A percentile compares a stretch with the other conserved stretches of the same genome.
phyloP scores from a whole-genome alignment of 2,113 vertebrate species.

The Setophaga petechia region DNA sequence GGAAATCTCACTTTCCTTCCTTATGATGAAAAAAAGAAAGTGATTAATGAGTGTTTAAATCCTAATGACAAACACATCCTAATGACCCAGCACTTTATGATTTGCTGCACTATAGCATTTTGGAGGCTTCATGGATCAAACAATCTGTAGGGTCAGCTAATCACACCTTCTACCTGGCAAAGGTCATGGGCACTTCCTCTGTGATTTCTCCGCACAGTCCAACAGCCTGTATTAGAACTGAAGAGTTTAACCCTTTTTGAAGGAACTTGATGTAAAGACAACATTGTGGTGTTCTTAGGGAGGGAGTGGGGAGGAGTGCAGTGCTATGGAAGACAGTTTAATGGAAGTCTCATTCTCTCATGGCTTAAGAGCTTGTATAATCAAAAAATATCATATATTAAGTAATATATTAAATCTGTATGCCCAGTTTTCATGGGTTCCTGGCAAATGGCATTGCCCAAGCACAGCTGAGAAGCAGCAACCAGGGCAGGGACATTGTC shows the following conservation, averaged over 20 bases:
- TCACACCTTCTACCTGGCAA: background rate
- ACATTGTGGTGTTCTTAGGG: background rate
- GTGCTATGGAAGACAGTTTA: background rate
- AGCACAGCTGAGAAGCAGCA: background rate
- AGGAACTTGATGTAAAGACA: background rate
- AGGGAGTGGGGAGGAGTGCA: background rate
- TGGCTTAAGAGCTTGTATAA: background rate
- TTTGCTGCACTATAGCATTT: background rate
- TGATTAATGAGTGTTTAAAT: conserved; percentile 18
- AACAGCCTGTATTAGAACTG: background rate
- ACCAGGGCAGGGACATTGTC: background rate
- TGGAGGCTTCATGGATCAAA: background rate
- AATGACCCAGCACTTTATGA: background rate
- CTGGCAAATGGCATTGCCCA: background rate
- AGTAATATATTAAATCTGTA: background rate
- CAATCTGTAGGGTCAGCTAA: background rate
- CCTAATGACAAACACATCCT: background rate
- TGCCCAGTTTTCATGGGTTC: background rate
- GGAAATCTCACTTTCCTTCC: background rate
- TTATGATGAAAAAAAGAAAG: background rate
- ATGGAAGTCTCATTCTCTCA: background rate
- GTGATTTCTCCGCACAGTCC: background rate
- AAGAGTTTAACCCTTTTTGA: background rate
- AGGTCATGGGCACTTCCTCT: background rate
- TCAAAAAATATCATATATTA: background rate